Conservation (phyloP, 1,140 invertebrate species). For the Drosophila kikkawai region DNA sequence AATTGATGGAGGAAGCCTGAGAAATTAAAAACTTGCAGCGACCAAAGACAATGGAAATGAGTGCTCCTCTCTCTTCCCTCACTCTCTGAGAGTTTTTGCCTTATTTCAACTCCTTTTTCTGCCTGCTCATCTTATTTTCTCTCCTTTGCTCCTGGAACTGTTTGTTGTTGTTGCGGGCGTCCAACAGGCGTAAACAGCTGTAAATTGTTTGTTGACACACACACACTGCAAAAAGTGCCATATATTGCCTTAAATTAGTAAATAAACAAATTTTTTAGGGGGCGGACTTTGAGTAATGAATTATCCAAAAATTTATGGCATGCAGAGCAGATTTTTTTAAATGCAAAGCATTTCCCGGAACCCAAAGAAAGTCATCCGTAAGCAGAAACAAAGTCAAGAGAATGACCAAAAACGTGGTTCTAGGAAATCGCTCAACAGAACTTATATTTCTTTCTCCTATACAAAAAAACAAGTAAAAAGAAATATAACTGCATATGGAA, state of each 20-base stretch:
- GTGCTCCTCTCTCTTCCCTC: background rate
- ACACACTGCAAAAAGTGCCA: conserved; percentile 13
- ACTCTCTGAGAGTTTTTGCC: conserved; percentile 1
- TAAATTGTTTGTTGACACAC: conserved; percentile 69
- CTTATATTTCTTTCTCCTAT: background rate
- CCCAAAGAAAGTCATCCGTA: conserved; percentile 7
- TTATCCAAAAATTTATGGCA: conserved; percentile 9
- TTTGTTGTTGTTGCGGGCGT: conserved; percentile 35
- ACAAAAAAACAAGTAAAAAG: background rate
- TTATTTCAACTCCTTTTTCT: conserved; percentile 5
- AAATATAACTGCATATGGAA: conserved; percentile 1
- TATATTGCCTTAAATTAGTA: conserved; percentile 19
- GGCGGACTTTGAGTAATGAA: background rate
- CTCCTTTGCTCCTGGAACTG: background rate
- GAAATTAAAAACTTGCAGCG: conserved; percentile 10
- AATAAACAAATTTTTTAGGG: conserved; percentile 8
- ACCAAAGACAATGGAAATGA: conserved; percentile 16
- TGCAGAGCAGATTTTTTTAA: conserved; percentile 15
- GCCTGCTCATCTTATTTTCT: conserved; percentile 12
- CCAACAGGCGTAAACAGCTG: conserved; percentile 81
- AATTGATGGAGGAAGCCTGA: conserved; percentile 9
- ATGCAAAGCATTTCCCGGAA: conserved; percentile 24
- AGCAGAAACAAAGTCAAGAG: conserved; percentile 34
- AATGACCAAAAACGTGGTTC: conserved; percentile 25
- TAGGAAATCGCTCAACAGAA: conserved; percentile 16